Evolutionary conservation across 1,140 invertebrate species (phyloP).

Genomic region (Drosophila bocki): DNA sequence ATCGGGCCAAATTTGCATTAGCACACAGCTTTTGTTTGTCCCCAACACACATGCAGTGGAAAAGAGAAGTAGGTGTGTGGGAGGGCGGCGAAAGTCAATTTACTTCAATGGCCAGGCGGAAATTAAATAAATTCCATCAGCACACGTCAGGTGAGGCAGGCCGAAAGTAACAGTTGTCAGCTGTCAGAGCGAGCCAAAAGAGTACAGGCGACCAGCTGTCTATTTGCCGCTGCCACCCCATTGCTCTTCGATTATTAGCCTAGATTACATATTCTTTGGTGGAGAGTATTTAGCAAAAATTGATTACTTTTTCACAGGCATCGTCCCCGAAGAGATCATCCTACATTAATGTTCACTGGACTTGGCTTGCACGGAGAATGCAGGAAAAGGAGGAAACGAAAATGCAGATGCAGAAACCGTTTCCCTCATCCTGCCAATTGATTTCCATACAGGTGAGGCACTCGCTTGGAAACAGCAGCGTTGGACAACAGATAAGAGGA

Average conservation of each 20-base stretch:
- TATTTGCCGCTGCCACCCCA: background rate
- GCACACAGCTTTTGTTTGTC: constrained; percentile 35
- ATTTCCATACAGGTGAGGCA: constrained; percentile 62
- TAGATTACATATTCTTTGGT: constrained; percentile 1
- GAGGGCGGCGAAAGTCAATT: constrained; percentile 42
- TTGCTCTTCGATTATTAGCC: constrained; percentile 15
- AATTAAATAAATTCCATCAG: constrained; percentile 76
- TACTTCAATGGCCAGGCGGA: constrained; percentile 65
- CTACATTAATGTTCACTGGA: background rate
- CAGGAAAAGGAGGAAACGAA: background rate
- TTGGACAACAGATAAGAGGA: constrained; percentile 56
- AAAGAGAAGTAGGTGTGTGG: constrained; percentile 7
- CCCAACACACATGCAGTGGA: constrained; percentile 4
- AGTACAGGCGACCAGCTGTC: constrained; percentile 51
- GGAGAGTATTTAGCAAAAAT: constrained; percentile 13
- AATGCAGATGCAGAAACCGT: constrained; percentile 8
- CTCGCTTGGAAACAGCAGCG: constrained; percentile 56
- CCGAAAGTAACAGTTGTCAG: constrained; percentile 70
- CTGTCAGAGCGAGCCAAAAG: constrained; percentile 48
- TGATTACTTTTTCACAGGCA: constrained; percentile 12
- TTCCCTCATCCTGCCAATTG: constrained; percentile 41
- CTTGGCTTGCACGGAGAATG: background rate
- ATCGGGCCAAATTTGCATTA: constrained; percentile 54
- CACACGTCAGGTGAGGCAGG: constrained; percentile 53
- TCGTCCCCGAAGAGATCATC: no score